Evolutionary conservation across 1,140 invertebrate genomes (phyloP).

Genomic region (Drosophila repleta): DNA sequence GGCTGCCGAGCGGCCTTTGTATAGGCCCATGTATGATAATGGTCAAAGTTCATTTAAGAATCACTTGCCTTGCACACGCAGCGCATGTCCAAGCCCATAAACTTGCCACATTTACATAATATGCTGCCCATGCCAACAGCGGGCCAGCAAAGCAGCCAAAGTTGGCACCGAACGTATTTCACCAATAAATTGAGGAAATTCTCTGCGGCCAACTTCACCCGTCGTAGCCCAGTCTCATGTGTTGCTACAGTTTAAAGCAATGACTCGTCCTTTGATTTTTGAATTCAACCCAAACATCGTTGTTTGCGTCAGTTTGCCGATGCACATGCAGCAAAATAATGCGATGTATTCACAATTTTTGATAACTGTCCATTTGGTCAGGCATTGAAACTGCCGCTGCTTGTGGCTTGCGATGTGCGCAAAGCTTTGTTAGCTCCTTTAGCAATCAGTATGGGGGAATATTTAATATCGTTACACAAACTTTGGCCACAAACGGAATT

Average conservation of each 20-base stretch:
- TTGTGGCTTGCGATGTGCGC: slow-evolving; percentile 8
- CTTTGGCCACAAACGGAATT: too few species aligned
- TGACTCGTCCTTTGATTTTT: slow-evolving; percentile 58
- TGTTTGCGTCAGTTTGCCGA: slow-evolving; percentile 38
- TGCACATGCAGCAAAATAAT: slow-evolving; percentile 21
- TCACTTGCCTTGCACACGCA: slow-evolving; percentile 53
- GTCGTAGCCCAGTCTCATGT: slow-evolving; percentile 31
- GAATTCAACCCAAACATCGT: slow-evolving; percentile 58
- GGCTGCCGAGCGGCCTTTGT: slow-evolving; percentile 12
- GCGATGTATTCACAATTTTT: slow-evolving; percentile 39
- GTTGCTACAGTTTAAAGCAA: slow-evolving; percentile 56
- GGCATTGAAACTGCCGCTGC: slow-evolving; percentile 4
- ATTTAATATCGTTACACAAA: too few species aligned
- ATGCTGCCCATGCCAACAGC: slow-evolving; percentile 59
- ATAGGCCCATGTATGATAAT: slow-evolving; percentile 44
- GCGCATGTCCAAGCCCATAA: slow-evolving; percentile 54
- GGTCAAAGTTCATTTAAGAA: slow-evolving; percentile 66
- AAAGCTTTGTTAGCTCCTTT: neutral
- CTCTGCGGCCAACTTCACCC: slow-evolving; percentile 36
- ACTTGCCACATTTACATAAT: slow-evolving; percentile 79
- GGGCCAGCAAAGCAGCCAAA: slow-evolving; percentile 26
- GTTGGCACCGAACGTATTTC: slow-evolving; percentile 72
- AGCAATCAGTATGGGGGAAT: too few species aligned
- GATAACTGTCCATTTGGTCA: slow-evolving; percentile 36
- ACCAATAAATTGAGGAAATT: slow-evolving; percentile 78